Percentiles rank a stretch among this genome's conserved stretches.
Conservation (phyloP, 1,140 invertebrate species). For the Idris sp. region DNA sequence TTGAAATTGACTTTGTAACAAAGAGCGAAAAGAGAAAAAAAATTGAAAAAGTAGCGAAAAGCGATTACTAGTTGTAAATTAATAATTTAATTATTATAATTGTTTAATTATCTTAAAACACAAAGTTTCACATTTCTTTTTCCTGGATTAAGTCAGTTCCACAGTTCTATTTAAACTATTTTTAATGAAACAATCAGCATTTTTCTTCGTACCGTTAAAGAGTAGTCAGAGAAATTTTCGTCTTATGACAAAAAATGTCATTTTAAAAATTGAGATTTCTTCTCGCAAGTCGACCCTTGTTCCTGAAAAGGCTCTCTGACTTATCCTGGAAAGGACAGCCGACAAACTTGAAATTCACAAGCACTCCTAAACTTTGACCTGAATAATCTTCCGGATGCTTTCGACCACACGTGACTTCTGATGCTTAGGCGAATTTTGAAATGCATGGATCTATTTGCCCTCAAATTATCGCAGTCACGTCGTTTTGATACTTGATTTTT, state of each 20-base stretch:
- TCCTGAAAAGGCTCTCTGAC: slow-evolving; percentile 33
- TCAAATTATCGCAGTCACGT: slow-evolving; percentile 1
- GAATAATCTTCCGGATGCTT: slow-evolving; percentile 54
- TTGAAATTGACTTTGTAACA: no score
- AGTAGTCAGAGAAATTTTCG: no score
- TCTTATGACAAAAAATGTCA: slow-evolving; percentile 41
- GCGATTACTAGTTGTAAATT: no score
- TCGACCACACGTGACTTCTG: slow-evolving; percentile 46
- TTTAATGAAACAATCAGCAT: no score
- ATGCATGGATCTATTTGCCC: slow-evolving; percentile 18
- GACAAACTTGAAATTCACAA: slow-evolving; percentile 62
- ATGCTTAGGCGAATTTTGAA: slow-evolving; percentile 33
- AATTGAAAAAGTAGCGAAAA: no score
- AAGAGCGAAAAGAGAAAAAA: no score
- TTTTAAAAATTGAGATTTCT: slow-evolving; percentile 57
- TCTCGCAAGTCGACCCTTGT: slow-evolving; percentile 31
- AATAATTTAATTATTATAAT: no score
- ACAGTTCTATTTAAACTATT: no score
- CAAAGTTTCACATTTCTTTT: no score
- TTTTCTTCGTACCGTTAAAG: no score
- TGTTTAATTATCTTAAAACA: no score
- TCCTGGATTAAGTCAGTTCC: no score
- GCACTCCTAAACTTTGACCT: slow-evolving; percentile 56
- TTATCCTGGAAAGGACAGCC: slow-evolving; percentile 56
- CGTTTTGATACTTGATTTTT: neutral